A percentile compares a stretch with the other conserved stretches of the same genome.
Evolutionary conservation across 2,797 vertebrate species (phyloP).

Genomic region (Cyclopterus lumpus): DNA sequence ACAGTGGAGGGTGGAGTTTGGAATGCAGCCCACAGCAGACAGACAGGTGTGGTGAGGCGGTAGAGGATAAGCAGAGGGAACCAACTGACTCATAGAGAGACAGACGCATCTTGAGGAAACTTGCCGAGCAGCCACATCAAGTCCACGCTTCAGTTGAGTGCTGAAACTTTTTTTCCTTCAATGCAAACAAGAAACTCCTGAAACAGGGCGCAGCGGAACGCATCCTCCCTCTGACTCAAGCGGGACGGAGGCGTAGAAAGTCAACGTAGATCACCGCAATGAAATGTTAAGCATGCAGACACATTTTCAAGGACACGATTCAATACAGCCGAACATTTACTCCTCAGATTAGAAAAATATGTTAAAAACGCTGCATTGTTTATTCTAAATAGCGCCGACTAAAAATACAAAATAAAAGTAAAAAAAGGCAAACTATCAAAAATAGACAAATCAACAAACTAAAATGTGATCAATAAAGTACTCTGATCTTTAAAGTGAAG

Average conservation of each 20-base stretch:
- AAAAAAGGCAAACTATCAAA: neutral
- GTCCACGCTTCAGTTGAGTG: neutral
- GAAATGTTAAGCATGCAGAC: conserved; percentile 1
- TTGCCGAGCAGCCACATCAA: neutral
- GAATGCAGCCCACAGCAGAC: conserved; percentile 21
- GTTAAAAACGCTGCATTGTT: too few relatives aligned
- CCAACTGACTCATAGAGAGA: neutral
- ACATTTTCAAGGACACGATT: neutral
- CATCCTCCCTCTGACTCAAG: neutral
- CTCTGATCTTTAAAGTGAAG: neutral
- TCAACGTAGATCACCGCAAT: neutral
- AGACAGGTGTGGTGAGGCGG: conserved; percentile 24
- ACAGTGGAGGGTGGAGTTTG: conserved; percentile 1
- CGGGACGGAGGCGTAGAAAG: neutral
- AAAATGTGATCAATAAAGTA: neutral
- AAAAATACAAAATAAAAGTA: neutral
- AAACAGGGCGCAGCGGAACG: neutral
- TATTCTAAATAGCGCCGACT: neutral
- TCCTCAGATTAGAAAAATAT: neutral
- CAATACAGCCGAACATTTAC: neutral
- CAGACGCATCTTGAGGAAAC: neutral
- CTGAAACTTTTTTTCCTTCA: neutral
- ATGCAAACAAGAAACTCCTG: neutral
- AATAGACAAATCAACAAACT: neutral
- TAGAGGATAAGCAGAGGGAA: neutral